Conservation (phyloP, 2,113 vertebrate species). For the Saimiri boliviensis region DNA sequence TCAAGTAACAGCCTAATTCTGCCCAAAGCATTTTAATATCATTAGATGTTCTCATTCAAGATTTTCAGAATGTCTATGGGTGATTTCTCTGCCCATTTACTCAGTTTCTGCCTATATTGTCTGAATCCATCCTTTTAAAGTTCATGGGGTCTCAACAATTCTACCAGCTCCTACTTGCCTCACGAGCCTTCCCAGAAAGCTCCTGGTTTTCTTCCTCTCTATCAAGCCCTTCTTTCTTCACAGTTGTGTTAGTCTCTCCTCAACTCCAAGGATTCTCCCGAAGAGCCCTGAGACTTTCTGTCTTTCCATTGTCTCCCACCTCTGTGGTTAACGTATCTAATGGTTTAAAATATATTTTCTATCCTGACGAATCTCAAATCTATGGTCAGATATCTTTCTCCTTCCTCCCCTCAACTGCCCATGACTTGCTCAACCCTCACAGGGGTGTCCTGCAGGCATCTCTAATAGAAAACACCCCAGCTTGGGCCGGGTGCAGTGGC, state of each 20-base stretch:
- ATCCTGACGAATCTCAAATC: neutral
- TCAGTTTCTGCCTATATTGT: neutral
- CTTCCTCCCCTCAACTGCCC: neutral
- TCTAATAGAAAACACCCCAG: neutral
- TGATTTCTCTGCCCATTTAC: neutral
- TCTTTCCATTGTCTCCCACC: neutral
- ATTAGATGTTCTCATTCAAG: neutral
- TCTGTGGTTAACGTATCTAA: neutral
- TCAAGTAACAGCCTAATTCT: neutral
- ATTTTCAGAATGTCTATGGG: neutral
- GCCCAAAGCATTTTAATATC: neutral
- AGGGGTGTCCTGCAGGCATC: neutral
- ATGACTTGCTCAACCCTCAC: accelerated
- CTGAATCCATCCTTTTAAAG: neutral
- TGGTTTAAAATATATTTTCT: neutral
- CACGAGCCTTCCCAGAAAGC: neutral
- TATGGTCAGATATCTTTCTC: neutral
- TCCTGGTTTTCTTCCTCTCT: neutral
- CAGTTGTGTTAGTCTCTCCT: neutral
- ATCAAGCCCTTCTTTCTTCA: too few relatives aligned
- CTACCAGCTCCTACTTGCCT: neutral
- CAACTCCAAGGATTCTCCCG: neutral
- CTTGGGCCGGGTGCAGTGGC: too few relatives aligned
- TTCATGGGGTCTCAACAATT: neutral
- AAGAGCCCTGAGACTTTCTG: neutral